Conservation (phyloP, 2,888 invertebrate genomes). For the Limulus polyphemus region DNA sequence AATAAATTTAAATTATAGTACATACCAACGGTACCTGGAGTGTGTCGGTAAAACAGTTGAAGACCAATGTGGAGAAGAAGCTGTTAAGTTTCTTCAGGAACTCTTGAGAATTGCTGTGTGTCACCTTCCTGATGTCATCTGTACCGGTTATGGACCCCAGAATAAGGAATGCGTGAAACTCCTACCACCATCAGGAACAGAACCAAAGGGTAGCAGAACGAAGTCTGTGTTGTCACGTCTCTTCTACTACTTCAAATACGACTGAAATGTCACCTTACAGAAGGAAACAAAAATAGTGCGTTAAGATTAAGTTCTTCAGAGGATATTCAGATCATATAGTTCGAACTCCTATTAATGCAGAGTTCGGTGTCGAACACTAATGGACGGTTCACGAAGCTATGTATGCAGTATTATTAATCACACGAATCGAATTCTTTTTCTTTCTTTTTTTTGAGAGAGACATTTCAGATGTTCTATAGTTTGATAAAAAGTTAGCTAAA, state of each 20-base stretch:
- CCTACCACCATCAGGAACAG: slow-evolving; percentile 22
- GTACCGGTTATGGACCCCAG: slow-evolving; percentile 25
- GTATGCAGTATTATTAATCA: too few species aligned
- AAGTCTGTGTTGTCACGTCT: slow-evolving; percentile 24
- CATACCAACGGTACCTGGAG: slow-evolving; percentile 18
- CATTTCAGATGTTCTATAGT: too few species aligned
- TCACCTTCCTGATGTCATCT: slow-evolving; percentile 26
- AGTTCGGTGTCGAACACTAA: too few species aligned
- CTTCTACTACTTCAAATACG: slow-evolving; percentile 3
- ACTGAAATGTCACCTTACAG: too few species aligned
- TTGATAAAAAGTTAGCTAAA: too few species aligned
- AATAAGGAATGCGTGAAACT: slow-evolving; percentile 23
- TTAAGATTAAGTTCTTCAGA: too few species aligned
- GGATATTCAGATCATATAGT: too few species aligned
- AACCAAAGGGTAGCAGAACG: slow-evolving; percentile 22
- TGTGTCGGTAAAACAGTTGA: slow-evolving; percentile 26
- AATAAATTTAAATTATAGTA: slow-evolving; percentile 2
- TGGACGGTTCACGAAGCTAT: too few species aligned
- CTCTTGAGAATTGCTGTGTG: slow-evolving; percentile 26
- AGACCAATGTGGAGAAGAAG: slow-evolving; percentile 27
- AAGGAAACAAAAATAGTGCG: too few species aligned
- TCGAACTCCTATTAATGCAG: too few species aligned
- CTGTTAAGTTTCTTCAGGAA: slow-evolving; percentile 26
- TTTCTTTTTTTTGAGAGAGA: too few species aligned
- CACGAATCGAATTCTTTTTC: too few species aligned